phyloP scores from a whole-genome alignment of 2,888 invertebrate species.

The Chrysodeixis includens region DNA sequence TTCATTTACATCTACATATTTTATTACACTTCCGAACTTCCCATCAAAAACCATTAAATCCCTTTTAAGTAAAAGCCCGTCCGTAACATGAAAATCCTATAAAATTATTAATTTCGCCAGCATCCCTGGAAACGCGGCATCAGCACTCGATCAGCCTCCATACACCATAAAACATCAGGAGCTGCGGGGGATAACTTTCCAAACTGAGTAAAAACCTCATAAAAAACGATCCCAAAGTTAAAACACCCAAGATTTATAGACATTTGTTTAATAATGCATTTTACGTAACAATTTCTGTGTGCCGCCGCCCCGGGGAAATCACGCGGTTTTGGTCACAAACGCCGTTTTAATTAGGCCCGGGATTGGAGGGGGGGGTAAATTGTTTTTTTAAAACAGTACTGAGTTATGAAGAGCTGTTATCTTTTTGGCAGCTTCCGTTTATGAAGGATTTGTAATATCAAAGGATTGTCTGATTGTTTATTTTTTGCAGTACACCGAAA shows the following conservation, averaged over 20 bases:
- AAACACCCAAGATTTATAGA: conserved; percentile 52
- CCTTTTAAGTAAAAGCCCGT: conserved; percentile 42
- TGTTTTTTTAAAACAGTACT: conserved; percentile 38
- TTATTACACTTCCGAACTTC: conserved; percentile 19
- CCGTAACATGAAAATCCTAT: conserved; percentile 40
- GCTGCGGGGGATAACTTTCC: conserved; percentile 48
- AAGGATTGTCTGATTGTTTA: background rate
- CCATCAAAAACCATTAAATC: conserved; percentile 23
- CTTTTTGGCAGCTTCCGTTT: conserved; percentile 11
- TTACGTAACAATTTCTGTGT: conserved; percentile 33
- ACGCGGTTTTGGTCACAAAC: conserved; percentile 41
- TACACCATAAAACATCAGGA: conserved; percentile 51
- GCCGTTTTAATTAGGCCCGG: conserved; percentile 52
- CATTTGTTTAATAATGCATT: conserved; percentile 58
- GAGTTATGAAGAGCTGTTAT: conserved; percentile 35
- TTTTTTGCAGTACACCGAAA: background rate
- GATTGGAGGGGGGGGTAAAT: conserved; percentile 36
- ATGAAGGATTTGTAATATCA: background rate
- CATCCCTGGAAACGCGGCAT: conserved; percentile 43
- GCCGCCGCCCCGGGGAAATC: conserved; percentile 51
- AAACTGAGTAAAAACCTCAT: conserved; percentile 55
- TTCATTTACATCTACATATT: background rate
- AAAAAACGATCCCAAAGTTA: conserved; percentile 52
- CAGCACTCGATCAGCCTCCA: conserved; percentile 40
- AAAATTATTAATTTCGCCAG: conserved; percentile 45